These are phyloP conservation scores for Choristoneura rosaceana DNA, from an alignment of 2,888 invertebrate genomes.

Conservation along the genomic window DNA sequence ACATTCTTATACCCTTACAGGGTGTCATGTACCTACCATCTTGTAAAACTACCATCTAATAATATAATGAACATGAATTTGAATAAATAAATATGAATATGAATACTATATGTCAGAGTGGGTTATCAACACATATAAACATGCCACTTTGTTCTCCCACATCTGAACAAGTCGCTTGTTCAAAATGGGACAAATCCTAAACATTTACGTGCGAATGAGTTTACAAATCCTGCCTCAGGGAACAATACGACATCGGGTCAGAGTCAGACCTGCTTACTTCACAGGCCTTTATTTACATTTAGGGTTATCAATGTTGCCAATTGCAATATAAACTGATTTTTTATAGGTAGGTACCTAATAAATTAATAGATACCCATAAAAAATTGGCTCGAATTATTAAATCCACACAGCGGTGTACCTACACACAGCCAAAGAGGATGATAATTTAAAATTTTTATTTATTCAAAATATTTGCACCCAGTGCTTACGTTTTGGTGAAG, in stretches of 20 bases:
- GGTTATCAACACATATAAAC: background rate
- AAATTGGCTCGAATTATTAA: background rate
- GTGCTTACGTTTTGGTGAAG: too few relatives aligned
- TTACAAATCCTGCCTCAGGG: constrained; percentile 23
- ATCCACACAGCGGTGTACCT: too few relatives aligned
- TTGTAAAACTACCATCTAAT: too few relatives aligned
- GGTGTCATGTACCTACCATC: too few relatives aligned
- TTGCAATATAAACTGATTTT: background rate
- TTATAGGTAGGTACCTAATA: too few relatives aligned
- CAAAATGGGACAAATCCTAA: constrained; percentile 23
- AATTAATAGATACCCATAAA: too few relatives aligned
- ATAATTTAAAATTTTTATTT: too few relatives aligned
- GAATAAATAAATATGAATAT: too few relatives aligned
- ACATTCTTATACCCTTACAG: too few relatives aligned
- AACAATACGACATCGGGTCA: constrained; percentile 23
- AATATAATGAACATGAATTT: too few relatives aligned
- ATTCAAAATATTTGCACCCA: too few relatives aligned
- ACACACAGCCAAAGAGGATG: too few relatives aligned
- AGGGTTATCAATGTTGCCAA: constrained; percentile 3
- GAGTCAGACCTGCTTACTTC: constrained; percentile 18
- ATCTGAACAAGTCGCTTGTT: constrained; percentile 14
- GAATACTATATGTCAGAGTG: background rate
- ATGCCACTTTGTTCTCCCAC: constrained; percentile 5
- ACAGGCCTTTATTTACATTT: constrained; percentile 13
- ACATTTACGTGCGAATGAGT: constrained; percentile 22